Percentiles rank a stretch among this genome's conserved stretches.
These are phyloP conservation scores for Anthonomus grandis DNA, from an alignment of 1,140 invertebrate genomes.

Conservation along the genomic window DNA sequence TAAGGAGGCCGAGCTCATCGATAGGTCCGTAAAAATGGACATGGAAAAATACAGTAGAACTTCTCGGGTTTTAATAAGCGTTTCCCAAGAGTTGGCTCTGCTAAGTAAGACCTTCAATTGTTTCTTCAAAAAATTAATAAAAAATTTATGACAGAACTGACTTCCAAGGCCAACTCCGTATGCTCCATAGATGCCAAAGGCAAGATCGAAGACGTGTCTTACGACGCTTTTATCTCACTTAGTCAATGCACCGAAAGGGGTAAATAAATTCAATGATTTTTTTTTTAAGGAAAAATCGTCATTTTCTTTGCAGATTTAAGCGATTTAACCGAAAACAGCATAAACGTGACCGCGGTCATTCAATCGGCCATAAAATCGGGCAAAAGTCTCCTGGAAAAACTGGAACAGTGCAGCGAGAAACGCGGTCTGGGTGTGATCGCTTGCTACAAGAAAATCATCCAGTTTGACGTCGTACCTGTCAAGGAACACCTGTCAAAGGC, in stretches of 20 bases:
- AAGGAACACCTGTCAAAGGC: conserved; percentile 31
- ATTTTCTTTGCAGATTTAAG: not conserved
- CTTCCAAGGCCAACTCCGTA: conserved; percentile 7
- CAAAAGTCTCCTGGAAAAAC: conserved; percentile 32
- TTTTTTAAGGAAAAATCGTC: not conserved
- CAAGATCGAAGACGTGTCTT: conserved; percentile 20
- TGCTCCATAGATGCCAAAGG: conserved; percentile 13
- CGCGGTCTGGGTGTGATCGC: conserved; percentile 27
- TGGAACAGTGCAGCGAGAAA: conserved; percentile 33
- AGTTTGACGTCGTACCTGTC: conserved; percentile 32
- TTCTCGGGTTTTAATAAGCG: conserved; percentile 17
- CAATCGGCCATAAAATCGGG: conserved; percentile 25
- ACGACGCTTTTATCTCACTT: conserved; percentile 17
- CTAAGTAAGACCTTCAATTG: conserved; percentile 32
- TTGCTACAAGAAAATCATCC: conserved; percentile 40
- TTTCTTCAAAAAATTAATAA: not conserved
- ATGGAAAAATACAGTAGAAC: conserved; percentile 27
- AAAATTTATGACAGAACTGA: conserved; percentile 9
- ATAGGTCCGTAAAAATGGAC: conserved; percentile 27
- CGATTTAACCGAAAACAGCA: conserved; percentile 11
- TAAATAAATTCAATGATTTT: too few relatives aligned
- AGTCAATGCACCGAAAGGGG: conserved; percentile 15
- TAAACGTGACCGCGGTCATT: conserved; percentile 18
- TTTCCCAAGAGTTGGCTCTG: conserved; percentile 29
- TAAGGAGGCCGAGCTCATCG: conserved; percentile 26